Conservation (phyloP, 2,797 vertebrate species). For the Rhinophrynus dorsalis region DNA sequence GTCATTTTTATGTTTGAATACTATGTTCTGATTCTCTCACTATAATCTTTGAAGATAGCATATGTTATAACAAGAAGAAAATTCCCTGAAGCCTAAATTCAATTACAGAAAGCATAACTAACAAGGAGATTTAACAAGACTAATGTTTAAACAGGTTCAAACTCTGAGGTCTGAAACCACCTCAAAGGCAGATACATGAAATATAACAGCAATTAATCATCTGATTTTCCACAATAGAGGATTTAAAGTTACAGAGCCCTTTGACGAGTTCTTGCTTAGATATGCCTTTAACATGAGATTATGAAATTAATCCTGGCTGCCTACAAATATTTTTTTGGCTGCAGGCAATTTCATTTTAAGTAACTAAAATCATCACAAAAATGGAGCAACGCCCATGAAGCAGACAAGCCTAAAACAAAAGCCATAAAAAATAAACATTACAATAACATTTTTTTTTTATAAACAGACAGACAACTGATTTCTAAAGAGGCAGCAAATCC, state of each 20-base stretch:
- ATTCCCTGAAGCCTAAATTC: slow-evolving; percentile 62
- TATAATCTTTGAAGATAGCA: not conserved
- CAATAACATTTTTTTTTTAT: no score
- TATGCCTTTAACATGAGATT: slow-evolving; percentile 34
- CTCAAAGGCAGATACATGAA: slow-evolving; percentile 59
- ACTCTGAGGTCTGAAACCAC: slow-evolving; percentile 63
- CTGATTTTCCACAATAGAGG: slow-evolving; percentile 33
- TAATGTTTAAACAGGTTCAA: slow-evolving; percentile 69
- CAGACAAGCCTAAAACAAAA: not conserved
- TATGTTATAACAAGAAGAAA: slow-evolving; percentile 65
- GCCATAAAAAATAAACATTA: not conserved
- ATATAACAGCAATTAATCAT: slow-evolving; percentile 54
- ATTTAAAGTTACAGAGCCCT: slow-evolving; percentile 27
- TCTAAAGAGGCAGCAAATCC: no score
- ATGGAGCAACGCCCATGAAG: no score
- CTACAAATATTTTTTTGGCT: slow-evolving; percentile 46
- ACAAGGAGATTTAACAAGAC: slow-evolving; percentile 66
- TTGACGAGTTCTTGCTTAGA: slow-evolving; percentile 27
- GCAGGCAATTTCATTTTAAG: slow-evolving; percentile 54
- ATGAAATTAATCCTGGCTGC: slow-evolving; percentile 50
- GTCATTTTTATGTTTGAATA: not conserved
- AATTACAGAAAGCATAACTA: slow-evolving; percentile 63
- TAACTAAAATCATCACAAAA: slow-evolving; percentile 39
- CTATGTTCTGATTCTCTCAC: no score
- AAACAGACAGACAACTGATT: no score